Evolutionary conservation across 2,888 invertebrate genomes (phyloP).

Genomic region (Galerucella nymphaeae): DNA sequence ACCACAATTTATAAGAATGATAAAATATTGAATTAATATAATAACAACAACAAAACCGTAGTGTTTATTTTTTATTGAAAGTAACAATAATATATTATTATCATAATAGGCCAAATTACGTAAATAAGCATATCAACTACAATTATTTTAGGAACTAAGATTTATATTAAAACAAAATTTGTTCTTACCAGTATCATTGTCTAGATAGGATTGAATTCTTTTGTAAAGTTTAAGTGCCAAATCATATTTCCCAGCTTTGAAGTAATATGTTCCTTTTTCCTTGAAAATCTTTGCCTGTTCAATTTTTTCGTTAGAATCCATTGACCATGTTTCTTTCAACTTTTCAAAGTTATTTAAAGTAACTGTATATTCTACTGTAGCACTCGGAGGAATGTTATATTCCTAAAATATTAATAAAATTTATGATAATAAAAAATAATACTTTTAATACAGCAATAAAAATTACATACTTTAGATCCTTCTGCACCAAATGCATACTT

Average conservation of each 20-base stretch:
- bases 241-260: constrained; percentile 80
- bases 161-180: background rate
- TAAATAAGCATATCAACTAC: background rate
- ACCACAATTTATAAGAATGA: too few species aligned
- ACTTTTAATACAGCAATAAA: too few species aligned
- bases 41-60: too few species aligned
- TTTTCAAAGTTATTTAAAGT: constrained; percentile 87
- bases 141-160: background rate
- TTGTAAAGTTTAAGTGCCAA: constrained; percentile 90
- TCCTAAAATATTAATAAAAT: constrained; percentile 56
- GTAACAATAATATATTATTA: too few species aligned
- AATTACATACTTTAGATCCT: constrained; percentile 61
- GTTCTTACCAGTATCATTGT: constrained; percentile 66
- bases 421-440: background rate
- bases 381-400: constrained; percentile 81
- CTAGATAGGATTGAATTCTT: constrained; percentile 76
- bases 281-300: constrained; percentile 86
- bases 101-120: too few species aligned
- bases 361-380: constrained; percentile 83
- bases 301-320: constrained; percentile 82
- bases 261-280: constrained; percentile 91
- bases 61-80: too few species aligned
- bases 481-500: constrained; percentile 82
- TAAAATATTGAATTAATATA: too few species aligned
- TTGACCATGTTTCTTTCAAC: constrained; percentile 83